Evolutionary conservation across 2,888 invertebrate species (phyloP), one percentile per base, ranked within the genome.

Genomic region (Aplocera efformata): DNA sequence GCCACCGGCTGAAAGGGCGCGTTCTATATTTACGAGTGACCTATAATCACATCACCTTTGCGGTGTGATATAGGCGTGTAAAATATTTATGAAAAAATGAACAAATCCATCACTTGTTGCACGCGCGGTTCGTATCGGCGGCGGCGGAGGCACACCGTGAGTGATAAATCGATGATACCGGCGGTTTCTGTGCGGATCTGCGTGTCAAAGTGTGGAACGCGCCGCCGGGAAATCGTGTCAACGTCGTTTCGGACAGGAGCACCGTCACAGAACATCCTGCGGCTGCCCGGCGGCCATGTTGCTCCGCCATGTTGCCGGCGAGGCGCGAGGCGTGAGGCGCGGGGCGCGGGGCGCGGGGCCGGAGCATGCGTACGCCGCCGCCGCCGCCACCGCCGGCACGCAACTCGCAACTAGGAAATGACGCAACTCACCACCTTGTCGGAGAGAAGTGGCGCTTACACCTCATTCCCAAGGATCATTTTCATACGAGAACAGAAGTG

Each of bases 251-350:
- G 78, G 75, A 72, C 75, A 76, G 77, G 72, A 78, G 79, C 73
- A 67, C 69, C 73, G 79, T 72, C 72, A 74, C 76, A 74, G 75
- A 80, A 79, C 84, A 85, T 82, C 82, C 82, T 79, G 83, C 80
- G 82, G 77, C 84, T 81, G 82, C 82, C 81, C 79, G 86, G 83
- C 86, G 79, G 89, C 88, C 88, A 89, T 88, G 80, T 88, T 85
- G 81, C 74, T 73, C 80, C 83, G 89, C 88, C 90, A 89, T 89
- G 81, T 89, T 89, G 80, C 80, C 72, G 70, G 80, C 72, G 70
- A 79, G 81, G 80, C 75, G 79, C 75, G 78, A n/a, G n/a, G n/a
- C n/a, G n/a, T n/a, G n/a, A n/a, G n/a, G 72, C 80, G 81, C 75
- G 78, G 74, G 77, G 72, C 73, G 39, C 67, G 69, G 75, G 78